Evolutionary conservation across 2,888 invertebrate genomes (phyloP), one percentile per base, ranked within the genome.

Genomic region (Desoria tigrina): DNA sequence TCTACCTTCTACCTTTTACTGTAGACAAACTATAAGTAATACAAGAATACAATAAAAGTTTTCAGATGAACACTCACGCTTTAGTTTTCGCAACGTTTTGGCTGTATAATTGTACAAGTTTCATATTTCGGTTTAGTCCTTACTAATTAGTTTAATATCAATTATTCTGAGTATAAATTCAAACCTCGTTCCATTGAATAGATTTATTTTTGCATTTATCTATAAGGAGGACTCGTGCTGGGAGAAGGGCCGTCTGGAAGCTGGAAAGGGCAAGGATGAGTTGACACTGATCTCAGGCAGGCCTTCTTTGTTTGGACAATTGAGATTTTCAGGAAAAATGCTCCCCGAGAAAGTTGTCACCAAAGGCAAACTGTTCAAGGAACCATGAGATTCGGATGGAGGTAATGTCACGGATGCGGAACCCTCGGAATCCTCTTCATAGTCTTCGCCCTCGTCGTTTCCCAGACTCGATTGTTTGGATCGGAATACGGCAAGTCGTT

Each of bases 401-500:
- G 45, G 45, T 6, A 45, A n/a, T 21, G 45, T 45, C 7, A 45
- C 45, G 18, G 45, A 45, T 45, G 18, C 6, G 4, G 45, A 45
- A 9, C n/a, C 21, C 9, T 45, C 45, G 6, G 45, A 9, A 3
- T 62, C 64, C 16, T 65, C 67, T 21, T 63, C 64, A n/a, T 59
- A 67, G 26, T 65, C 65, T n/a, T 63, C 65, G 2, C 62, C 62
- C 51, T 65, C 73, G 14, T 72, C 73, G 23, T 71, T 67, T 24
- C 75, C 74, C 39, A 72, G 69, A 16, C 71, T 73, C 24, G 74
- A 73, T 54, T 75, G 73, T 39, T 78, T 82, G 73, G 83, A 83
- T 75, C 84, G 83, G 65, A 84, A 78, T n/a, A 82, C 83, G 85
- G 83, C 92, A 65, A 94, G 82, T 24, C 92, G 84, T 77, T 92